Conservation (phyloP, 2,113 vertebrate genomes). For the Plecturocebus donacophilus region DNA sequence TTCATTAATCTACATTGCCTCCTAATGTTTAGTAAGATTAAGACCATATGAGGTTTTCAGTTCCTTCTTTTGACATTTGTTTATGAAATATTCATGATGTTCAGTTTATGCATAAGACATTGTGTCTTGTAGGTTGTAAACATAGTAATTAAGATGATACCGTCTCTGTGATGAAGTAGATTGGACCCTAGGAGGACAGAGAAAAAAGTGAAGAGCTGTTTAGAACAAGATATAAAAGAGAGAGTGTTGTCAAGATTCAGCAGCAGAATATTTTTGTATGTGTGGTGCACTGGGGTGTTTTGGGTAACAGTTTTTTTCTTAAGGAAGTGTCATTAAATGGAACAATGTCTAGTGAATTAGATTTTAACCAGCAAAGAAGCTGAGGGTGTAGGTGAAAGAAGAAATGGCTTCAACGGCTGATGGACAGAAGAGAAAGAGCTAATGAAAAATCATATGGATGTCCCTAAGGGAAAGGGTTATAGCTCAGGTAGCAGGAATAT, state of each 20-base stretch:
- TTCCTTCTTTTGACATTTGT: not conserved
- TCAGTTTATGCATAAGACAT: not conserved
- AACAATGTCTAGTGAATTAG: not conserved
- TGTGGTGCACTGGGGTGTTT: not conserved
- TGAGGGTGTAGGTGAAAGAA: not conserved
- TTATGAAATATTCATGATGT: not conserved
- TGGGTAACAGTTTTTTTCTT: not conserved
- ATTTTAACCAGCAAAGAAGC: not conserved
- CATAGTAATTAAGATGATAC: not conserved
- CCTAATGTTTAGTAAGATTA: not conserved
- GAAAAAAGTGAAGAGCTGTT: not conserved
- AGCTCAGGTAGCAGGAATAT: not conserved
- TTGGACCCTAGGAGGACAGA: not conserved
- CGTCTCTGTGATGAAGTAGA: not conserved
- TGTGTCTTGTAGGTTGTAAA: not conserved
- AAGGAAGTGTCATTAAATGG: not conserved
- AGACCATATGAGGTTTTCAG: not conserved
- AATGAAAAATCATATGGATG: not conserved
- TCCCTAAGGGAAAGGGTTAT: not conserved
- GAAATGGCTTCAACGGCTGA: not conserved
- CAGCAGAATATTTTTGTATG: not conserved
- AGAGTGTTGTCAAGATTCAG: not conserved
- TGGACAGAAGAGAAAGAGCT: not conserved
- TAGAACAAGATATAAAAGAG: not conserved
- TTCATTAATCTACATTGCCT: not conserved